Evolutionary conservation across 2,888 invertebrate species (phyloP).

Genomic region (Venusia cambrica): DNA sequence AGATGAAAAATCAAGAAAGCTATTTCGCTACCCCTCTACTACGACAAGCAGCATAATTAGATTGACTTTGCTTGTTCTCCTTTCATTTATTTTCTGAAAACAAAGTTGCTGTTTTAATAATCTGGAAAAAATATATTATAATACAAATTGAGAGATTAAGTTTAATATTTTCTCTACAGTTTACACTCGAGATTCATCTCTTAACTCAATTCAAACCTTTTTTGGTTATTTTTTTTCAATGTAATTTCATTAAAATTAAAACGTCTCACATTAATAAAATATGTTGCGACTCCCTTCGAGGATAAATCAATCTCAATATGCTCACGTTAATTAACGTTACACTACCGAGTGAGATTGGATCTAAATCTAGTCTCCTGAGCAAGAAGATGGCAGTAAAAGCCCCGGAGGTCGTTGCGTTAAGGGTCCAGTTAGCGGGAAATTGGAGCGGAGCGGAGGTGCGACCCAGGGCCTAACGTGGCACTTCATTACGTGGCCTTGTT

Average conservation of each 20-base stretch:
- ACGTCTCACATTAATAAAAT: too few species aligned
- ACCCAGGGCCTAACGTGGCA: constrained; percentile 60
- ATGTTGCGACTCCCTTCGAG: too few species aligned
- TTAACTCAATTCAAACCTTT: too few species aligned
- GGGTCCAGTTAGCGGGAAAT: constrained; percentile 66
- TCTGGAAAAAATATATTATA: constrained; percentile 39
- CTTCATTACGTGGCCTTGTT: constrained; percentile 69
- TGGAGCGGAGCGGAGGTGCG: constrained; percentile 56
- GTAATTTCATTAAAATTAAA: too few species aligned
- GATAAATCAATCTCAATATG: constrained; percentile 14
- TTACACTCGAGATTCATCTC: too few species aligned
- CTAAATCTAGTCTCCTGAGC: constrained; percentile 33
- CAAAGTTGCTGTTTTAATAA: constrained; percentile 53
- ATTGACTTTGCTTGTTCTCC: constrained; percentile 63
- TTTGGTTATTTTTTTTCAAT: too few species aligned
- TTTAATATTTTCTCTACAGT: constrained; percentile 3
- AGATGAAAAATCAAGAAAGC: constrained; percentile 57
- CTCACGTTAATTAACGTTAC: constrained; percentile 27
- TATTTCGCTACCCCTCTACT: constrained; percentile 63
- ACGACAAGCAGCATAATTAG: constrained; percentile 64
- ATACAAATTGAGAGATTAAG: constrained; percentile 16
- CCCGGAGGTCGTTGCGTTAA: constrained; percentile 54
- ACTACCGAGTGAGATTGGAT: constrained; percentile 24
- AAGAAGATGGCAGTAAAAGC: constrained; percentile 47
- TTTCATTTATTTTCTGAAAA: constrained; percentile 62